Conservation (phyloP, 64 coral and sea anemone genomes). For the Orbicella faveolata region DNA sequence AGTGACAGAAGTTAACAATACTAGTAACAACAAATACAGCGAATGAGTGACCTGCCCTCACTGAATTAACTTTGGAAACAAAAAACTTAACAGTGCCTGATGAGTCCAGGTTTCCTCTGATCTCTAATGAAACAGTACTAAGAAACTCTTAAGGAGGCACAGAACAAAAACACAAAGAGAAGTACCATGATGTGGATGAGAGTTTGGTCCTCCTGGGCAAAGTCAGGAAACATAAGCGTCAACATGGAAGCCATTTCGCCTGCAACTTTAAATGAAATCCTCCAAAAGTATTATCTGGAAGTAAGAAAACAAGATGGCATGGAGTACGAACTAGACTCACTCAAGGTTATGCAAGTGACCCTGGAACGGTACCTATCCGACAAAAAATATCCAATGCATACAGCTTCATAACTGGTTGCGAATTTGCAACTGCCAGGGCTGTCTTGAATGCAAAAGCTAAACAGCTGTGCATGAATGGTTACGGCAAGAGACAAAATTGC, state of each 20-base stretch:
- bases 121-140: neutral
- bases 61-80: neutral
- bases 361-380: neutral
- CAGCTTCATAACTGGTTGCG: no score
- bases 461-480: no score
- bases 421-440: no score
- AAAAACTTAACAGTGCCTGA: neutral
- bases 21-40: neutral
- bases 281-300: no score
- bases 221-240: neutral
- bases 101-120: constrained; percentile 16
- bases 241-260: neutral
- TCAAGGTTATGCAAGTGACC: neutral
- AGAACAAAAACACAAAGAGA: constrained; percentile 5
- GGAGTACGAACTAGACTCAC: neutral
- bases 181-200: neutral
- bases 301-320: no score
- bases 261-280: neutral
- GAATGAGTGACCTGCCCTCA: neutral
- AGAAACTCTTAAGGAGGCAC: neutral
- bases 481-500: no score
- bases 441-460: no score
- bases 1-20: no score
- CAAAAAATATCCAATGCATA: no score
- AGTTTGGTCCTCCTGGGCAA: constrained; percentile 13